These are phyloP conservation scores for Syngnathus typhle DNA, from an alignment of 2,113 vertebrate species.

Conservation along the genomic window DNA sequence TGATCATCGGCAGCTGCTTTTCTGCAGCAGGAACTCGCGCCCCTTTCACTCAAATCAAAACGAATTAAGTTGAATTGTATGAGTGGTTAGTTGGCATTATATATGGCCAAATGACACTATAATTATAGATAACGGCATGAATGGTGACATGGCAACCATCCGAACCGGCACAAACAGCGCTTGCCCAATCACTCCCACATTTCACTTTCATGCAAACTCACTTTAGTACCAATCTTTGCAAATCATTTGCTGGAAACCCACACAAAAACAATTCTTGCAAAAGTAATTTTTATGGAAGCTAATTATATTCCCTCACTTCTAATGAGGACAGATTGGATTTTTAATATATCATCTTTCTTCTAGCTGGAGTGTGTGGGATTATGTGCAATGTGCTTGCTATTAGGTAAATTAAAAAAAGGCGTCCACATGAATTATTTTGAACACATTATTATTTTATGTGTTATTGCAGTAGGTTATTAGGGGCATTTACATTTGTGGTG, in stretches of 20 bases:
- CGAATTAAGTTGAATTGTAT: not conserved
- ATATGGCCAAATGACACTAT: not conserved
- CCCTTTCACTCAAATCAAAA: constrained; percentile 6
- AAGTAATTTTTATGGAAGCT: not conserved
- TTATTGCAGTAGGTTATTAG: not conserved
- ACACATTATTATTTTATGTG: not conserved
- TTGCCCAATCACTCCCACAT: not conserved
- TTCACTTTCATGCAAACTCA: not conserved
- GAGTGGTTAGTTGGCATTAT: not conserved
- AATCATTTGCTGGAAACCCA: not conserved
- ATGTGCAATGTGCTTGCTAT: not conserved
- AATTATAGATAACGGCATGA: not conserved
- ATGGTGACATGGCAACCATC: not conserved
- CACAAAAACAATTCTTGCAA: not conserved
- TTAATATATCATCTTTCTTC: not conserved
- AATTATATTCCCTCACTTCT: not conserved
- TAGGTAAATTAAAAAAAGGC: not conserved
- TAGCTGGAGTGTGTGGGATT: constrained; percentile 2
- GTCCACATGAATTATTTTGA: not conserved
- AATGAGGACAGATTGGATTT: not conserved
- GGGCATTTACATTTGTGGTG: not conserved
- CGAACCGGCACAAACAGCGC: not conserved
- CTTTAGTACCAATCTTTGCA: not conserved
- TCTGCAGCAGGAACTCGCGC: not conserved
- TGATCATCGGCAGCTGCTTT: not conserved